These are phyloP conservation scores for Helicoverpa armigera DNA, from an alignment of 1,140 invertebrate genomes.

Conservation along the genomic window DNA sequence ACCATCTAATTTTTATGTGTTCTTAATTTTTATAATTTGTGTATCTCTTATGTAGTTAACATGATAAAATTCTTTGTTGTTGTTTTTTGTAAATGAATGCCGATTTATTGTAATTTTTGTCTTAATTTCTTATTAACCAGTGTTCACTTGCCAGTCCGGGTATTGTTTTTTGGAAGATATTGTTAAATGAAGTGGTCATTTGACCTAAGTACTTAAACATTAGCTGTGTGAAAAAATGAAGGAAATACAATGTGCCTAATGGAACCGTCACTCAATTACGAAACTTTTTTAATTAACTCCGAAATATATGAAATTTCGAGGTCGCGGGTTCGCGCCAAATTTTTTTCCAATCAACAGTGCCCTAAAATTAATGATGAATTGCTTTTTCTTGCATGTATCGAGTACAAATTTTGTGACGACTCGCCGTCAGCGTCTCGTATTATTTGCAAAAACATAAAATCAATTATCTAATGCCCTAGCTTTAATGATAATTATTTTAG, in stretches of 20 bases:
- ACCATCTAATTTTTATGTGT: slow-evolving; percentile 43
- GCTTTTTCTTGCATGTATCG: slow-evolving; percentile 43
- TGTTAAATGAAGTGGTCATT: slow-evolving; percentile 12
- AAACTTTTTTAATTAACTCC: slow-evolving; percentile 47
- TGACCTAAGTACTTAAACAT: slow-evolving; percentile 35
- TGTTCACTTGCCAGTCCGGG: slow-evolving; percentile 35
- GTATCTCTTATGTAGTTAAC: slow-evolving; percentile 33
- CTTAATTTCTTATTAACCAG: slow-evolving; percentile 15
- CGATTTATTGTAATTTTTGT: slow-evolving; percentile 38
- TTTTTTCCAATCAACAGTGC: slow-evolving; percentile 36
- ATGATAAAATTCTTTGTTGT: slow-evolving; percentile 9
- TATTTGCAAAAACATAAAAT: slow-evolving; percentile 59
- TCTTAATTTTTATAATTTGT: slow-evolving; percentile 44
- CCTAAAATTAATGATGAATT: slow-evolving; percentile 33
- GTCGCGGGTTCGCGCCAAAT: slow-evolving; percentile 15
- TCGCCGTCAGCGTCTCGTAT: slow-evolving; percentile 66
- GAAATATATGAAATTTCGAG: slow-evolving; percentile 22
- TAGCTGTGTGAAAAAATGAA: slow-evolving; percentile 1
- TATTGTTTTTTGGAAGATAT: slow-evolving; percentile 18
- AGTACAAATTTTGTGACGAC: slow-evolving; percentile 47
- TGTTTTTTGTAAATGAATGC: slow-evolving; percentile 40
- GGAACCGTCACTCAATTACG: slow-evolving; percentile 42
- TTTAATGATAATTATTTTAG: slow-evolving; percentile 68
- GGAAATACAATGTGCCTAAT: slow-evolving; percentile 28
- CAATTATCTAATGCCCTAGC: slow-evolving; percentile 53